Conservation (phyloP, 2,888 invertebrate species). For the Scaptomyza parva region DNA sequence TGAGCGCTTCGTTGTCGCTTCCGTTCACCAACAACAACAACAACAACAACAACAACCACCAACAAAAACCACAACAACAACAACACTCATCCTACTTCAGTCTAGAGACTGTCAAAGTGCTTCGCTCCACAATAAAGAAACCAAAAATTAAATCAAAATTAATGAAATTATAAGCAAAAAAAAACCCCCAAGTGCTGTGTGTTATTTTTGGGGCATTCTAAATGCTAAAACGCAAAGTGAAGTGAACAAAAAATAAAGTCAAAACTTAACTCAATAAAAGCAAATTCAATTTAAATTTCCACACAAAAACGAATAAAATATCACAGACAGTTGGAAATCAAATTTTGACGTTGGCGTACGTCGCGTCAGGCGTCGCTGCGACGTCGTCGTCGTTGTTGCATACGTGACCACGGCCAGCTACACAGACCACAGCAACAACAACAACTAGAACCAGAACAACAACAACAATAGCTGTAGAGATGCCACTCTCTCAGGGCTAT, state of each 20-base stretch:
- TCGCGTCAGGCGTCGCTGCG: conserved; percentile 20
- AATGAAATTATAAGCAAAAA: background rate
- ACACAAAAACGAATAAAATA: conserved; percentile 13
- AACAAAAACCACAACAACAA: conserved; percentile 14
- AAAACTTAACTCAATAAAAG: conserved; percentile 12
- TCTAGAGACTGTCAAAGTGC: conserved; percentile 23
- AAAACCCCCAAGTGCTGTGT: conserved; percentile 23
- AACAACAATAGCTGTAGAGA: conserved; percentile 52
- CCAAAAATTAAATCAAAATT: background rate
- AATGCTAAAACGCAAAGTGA: conserved; percentile 22
- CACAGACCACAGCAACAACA: conserved; percentile 10
- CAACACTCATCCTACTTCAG: conserved; percentile 14
- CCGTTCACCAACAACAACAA: conserved; percentile 38
- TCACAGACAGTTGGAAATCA: conserved; percentile 16
- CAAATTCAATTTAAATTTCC: conserved; percentile 17
- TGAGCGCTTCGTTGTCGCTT: conserved; percentile 41
- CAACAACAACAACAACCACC: conserved; percentile 19
- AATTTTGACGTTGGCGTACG: conserved; percentile 34
- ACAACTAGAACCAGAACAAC: conserved; percentile 7
- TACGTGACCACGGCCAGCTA: conserved; percentile 72
- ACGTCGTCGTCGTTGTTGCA: conserved; percentile 33
- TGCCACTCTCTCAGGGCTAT: conserved; percentile 82
- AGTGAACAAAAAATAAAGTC: conserved; percentile 27
- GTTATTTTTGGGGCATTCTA: conserved; percentile 4
- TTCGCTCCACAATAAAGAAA: background rate